Evolutionary conservation across 2,888 invertebrate genomes (phyloP).

Genomic region (Brenthis ino): DNA sequence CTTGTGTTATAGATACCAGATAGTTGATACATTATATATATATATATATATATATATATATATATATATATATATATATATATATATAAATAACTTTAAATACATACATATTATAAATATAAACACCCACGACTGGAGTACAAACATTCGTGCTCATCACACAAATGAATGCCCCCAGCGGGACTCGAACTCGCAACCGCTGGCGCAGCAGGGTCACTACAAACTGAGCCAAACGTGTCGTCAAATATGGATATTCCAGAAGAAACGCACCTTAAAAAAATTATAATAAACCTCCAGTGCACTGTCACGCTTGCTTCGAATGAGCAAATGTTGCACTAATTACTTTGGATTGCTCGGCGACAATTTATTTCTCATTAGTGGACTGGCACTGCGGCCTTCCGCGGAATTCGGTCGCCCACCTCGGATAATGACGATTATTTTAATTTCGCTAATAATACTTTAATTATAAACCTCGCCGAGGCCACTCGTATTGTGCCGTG

Average conservation of each 20-base stretch:
- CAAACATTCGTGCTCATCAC: no score
- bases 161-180: no score
- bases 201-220: no score
- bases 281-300: constrained; percentile 50
- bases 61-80: no score
- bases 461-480: constrained; percentile 66
- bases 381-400: constrained; percentile 56
- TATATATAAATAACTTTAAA: no score
- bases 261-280: constrained; percentile 53
- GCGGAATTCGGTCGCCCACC: constrained; percentile 71
- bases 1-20: no score
- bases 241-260: constrained; percentile 8
- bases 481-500: constrained; percentile 46
- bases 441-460: constrained; percentile 80
- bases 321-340: constrained; percentile 68
- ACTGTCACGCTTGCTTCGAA: constrained; percentile 72
- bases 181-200: no score
- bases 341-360: constrained; percentile 68
- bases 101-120: no score
- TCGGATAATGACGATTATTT: constrained; percentile 69
- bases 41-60: no score
- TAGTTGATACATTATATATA: no score
- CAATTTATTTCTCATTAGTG: constrained; percentile 81
- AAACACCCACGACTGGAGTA: no score
- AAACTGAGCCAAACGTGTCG: no score